A percentile compares a stretch with the other conserved stretches of the same genome.
phyloP scores from a whole-genome alignment of 2,113 vertebrate genomes.

The Cyphomyrus discorhynchus region DNA sequence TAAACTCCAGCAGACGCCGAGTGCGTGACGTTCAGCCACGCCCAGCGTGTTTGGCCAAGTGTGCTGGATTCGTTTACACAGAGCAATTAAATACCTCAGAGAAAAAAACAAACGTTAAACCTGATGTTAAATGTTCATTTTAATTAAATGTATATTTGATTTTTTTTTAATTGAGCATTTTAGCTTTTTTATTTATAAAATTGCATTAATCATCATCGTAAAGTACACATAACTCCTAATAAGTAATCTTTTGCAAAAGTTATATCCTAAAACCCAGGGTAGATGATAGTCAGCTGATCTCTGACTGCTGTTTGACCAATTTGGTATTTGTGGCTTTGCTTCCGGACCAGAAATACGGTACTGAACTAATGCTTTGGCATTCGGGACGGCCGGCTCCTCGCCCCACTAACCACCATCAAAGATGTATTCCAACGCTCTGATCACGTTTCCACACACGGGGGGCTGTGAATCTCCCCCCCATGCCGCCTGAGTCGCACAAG shows the following conservation, averaged over 20 bases:
- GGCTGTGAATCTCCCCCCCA: background rate
- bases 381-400: background rate
- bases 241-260: background rate
- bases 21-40: background rate
- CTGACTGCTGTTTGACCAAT: background rate
- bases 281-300: background rate
- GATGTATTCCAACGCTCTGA: background rate
- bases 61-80: background rate
- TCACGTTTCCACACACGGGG: background rate
- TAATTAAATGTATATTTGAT: background rate
- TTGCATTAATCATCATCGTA: background rate
- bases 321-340: background rate
- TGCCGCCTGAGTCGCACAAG: background rate
- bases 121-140: background rate
- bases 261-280: background rate
- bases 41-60: background rate
- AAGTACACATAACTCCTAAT: background rate
- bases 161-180: background rate
- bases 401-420: background rate
- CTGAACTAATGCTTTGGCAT: background rate
- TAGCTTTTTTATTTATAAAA: background rate
- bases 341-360: background rate
- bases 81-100: background rate
- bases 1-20: background rate
- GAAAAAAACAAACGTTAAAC: background rate